Percentiles rank a stretch among this genome's conserved stretches.
Evolutionary conservation across 2,888 invertebrate species (phyloP).

Genomic region (Apantesis nais): DNA sequence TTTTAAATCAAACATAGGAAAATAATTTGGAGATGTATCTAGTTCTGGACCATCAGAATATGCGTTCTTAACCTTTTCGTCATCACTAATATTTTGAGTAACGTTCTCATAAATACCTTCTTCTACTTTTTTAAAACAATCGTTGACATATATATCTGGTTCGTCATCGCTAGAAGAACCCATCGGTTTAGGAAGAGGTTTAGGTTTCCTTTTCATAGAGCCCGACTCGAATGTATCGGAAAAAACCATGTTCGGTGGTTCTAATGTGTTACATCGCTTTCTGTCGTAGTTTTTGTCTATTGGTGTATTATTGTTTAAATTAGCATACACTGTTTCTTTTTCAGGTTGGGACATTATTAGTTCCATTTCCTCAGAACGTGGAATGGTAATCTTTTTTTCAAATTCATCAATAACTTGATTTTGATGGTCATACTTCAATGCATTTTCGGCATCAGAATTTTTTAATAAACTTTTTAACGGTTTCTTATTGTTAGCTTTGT

Average conservation of each 20-base stretch:
- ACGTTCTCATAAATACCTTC: constrained; percentile 38
- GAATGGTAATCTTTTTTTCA: constrained; percentile 24
- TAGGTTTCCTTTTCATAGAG: constrained; percentile 51
- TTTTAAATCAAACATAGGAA: constrained; percentile 25
- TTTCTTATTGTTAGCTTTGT: constrained; percentile 20
- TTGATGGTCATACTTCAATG: constrained; percentile 28
- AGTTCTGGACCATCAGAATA: constrained; percentile 1
- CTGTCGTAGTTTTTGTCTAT: constrained; percentile 17
- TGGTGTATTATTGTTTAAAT: constrained; percentile 10
- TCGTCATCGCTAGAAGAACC: constrained; percentile 17
- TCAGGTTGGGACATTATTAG: neutral
- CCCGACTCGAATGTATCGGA: constrained; percentile 11
- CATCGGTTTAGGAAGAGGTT: constrained; percentile 50
- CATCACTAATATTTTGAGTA: constrained; percentile 55
- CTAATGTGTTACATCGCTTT: constrained; percentile 30
- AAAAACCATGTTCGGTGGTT: neutral
- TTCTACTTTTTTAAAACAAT: constrained; percentile 5
- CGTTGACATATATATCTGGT: constrained; percentile 35
- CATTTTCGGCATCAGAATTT: constrained; percentile 23
- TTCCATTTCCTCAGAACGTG: neutral
- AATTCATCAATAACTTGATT: constrained; percentile 37
- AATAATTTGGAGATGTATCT: constrained; percentile 16
- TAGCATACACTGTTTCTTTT: constrained; percentile 14
- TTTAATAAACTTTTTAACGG: constrained; percentile 30
- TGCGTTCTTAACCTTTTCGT: constrained; percentile 53